Evolutionary conservation across 2,797 vertebrate genomes (phyloP).

Genomic region (Erithacus rubecula): DNA sequence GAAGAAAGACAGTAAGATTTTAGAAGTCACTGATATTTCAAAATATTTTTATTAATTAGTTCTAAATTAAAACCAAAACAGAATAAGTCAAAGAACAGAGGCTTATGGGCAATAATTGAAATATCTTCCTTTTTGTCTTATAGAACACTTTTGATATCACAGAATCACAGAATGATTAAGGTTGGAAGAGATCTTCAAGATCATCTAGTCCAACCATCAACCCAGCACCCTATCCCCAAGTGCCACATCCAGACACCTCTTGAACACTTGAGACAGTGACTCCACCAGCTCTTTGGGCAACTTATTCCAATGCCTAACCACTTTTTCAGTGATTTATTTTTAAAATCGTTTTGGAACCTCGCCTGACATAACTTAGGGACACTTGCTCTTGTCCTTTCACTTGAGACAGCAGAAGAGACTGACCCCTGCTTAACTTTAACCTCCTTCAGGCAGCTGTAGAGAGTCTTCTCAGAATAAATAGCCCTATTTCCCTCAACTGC

Average conservation of each 20-base stretch:
- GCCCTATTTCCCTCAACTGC: neutral
- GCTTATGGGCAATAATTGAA: neutral
- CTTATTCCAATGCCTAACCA: neutral
- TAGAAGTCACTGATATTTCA: neutral
- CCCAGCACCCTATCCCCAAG: neutral
- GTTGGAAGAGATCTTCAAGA: neutral
- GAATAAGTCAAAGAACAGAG: neutral
- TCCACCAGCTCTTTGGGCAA: neutral
- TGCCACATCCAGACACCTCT: neutral
- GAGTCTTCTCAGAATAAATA: neutral
- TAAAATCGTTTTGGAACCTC: neutral
- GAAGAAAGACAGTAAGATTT: neutral
- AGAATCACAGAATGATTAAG: neutral
- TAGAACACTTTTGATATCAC: neutral
- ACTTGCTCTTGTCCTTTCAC: neutral
- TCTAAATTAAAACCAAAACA: neutral
- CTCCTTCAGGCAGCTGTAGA: neutral
- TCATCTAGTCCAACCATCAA: neutral
- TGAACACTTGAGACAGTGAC: neutral
- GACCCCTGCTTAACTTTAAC: neutral
- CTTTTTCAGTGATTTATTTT: neutral
- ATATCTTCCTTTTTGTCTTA: neutral
- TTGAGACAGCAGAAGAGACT: neutral
- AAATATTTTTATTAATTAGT: neutral
- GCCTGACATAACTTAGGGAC: no score